Percentiles rank a stretch among this genome's conserved stretches.
phyloP scores from a whole-genome alignment of 1,140 invertebrate genomes.

The Sipha flava region DNA sequence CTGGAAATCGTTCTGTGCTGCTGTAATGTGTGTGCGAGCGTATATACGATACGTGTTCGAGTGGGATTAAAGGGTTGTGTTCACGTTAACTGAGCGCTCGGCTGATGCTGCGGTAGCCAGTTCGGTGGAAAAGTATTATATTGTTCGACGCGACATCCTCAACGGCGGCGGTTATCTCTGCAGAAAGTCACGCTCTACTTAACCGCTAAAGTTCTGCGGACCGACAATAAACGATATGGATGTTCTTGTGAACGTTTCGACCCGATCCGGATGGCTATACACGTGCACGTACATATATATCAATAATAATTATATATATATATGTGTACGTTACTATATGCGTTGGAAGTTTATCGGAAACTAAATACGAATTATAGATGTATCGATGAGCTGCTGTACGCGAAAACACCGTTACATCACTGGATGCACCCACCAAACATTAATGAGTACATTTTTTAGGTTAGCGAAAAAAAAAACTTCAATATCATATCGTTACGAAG shows the following conservation, averaged over 20 bases:
- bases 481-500: no score
- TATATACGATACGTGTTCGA: background rate
- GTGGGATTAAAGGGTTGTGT: background rate
- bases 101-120: background rate
- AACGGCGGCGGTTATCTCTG: background rate
- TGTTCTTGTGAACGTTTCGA: background rate
- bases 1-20: background rate
- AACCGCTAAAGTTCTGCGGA: background rate
- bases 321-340: no score
- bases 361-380: no score
- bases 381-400: no score
- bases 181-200: conserved; percentile 13
- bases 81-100: background rate
- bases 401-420: no score
- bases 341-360: no score
- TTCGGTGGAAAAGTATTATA: background rate
- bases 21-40: background rate
- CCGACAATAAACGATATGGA: background rate
- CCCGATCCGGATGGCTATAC: background rate
- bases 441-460: no score
- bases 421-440: no score
- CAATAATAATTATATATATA: no score
- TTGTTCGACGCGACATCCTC: background rate
- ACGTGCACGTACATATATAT: no score
- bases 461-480: no score